Evolutionary conservation across 64 coral and sea anemone species (phyloP), one percentile per base, ranked within the genome.

Genomic region (Porites australiensis): DNA sequence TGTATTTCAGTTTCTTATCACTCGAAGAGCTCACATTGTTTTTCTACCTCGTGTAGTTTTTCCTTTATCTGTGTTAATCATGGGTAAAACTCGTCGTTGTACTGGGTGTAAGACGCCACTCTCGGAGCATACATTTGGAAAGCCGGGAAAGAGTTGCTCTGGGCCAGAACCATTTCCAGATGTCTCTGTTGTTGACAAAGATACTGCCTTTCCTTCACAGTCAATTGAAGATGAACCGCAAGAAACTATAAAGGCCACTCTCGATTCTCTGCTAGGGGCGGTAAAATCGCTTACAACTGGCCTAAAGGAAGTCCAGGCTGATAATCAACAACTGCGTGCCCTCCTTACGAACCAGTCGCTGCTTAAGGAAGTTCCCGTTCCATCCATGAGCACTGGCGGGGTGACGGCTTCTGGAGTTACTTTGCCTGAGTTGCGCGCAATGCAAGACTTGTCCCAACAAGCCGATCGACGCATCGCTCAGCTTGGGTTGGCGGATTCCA

Each of bases 61-160:
- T 37, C 27, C 1, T 37, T 37, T 37, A 0, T 37, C 27, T 37
- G 7, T 45, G 53, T 75, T 75, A 20, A 75, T 77, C 13, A 77
- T 89, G 87, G 72, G 87, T 89, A 37, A 13, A 50, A 89, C 73
- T 66, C 10, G 74, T 77, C 71, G 73, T 64, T 89, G 87, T 77
- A 15, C 74, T 10, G 87, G 87, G 48, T 78, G 73, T 46, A 60
- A 89, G 13, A 64, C 63, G 20, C 55, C 73, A 46, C 73, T 19
- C 14, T 77, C 74, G 3, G 87, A 60, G 3, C 74, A 89, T 78
- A 21, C n/a, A 51, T 79, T 89, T 78, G 87, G 73, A 50, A 89
- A 64, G 19, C 15, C 74, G 3, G 72, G 58, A 3, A 58, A 74
- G 8, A 4, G n/a, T 48, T 89, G 73, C 57, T 1, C 58, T 46